Base-by-base conservation (phyloP, 2,113 vertebrate genomes). In the Ammospiza nelsoni region DNA sequence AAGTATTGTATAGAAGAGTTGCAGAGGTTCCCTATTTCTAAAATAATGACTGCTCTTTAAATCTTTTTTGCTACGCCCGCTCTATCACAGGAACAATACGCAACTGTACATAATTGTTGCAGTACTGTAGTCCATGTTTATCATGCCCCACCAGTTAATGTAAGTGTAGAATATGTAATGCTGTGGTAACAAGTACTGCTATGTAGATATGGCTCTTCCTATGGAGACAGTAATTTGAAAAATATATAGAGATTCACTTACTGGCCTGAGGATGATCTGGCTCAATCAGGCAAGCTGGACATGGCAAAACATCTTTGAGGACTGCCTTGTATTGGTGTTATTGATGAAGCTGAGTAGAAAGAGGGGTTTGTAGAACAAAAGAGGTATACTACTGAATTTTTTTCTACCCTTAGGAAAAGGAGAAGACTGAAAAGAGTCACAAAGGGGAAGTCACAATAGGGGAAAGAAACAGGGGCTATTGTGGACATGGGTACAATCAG, bases 291-390 rank as follows among this genome's bases (percentile, higher is more conserved):
- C 44, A 94, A 90, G 71, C 33, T 48, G 59, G 43, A 74, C 55
- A 58, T 1, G 0, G 55, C 51, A 91, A 91, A 29, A 22, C 23
- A 39, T 76, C 74, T 84, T 82, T 89, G n/a, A 77, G 67, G 43
- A 55, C 55, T 81, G 92, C 83, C 59, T 96, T 78, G 63, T 65
- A 43, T 59, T 86, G 33, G 54, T 80, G 37, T 77, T 92, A 94
- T 52, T 95, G 90, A 94, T 73, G 71, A 93, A 84, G 52, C 76
- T 78, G 59, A 74, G 46, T 89, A 92, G 89, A 95, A 95, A 95
- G 89, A 82, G 15, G 43, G 59, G 72, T 89, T 92, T 96, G 84
- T 77, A 74, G 73, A 84, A 91, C 78, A 86, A 94, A 91, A 84
- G 84, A 80, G 33, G 39, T 27, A 62, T 79, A 66, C 28, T 46